Conservation (phyloP, 2,113 vertebrate species). For the Gobio gobio region DNA sequence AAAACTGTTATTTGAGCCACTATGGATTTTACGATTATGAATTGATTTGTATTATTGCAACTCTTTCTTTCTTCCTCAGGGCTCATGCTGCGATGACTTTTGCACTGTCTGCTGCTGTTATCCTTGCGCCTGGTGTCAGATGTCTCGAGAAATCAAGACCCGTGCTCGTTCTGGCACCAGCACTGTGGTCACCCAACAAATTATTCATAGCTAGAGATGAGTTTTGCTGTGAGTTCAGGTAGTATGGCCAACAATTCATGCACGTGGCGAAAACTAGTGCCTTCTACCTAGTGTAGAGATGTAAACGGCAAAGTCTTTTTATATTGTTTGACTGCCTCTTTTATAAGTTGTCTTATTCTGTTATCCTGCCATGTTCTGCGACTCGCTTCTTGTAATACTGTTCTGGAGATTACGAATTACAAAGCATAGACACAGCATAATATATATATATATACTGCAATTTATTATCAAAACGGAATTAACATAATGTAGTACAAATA, state of each 20-base stretch:
- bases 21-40: not conserved
- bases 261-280: not conserved
- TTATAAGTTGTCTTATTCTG: not conserved
- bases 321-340: not conserved
- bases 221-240: not conserved
- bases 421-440: not conserved
- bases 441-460: too few relatives aligned
- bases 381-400: not conserved
- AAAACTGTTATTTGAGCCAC: not conserved
- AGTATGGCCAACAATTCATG: not conserved
- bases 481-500: not conserved
- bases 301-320: not conserved
- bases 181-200: conserved; percentile 64
- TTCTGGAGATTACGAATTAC: not conserved
- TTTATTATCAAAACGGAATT: not conserved
- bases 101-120: conserved; percentile 67
- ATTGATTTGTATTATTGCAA: not conserved
- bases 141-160: conserved; percentile 75
- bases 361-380: not conserved
- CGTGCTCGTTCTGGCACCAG: not conserved
- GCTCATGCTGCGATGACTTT: conserved; percentile 73
- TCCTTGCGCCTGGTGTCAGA: conserved; percentile 77
- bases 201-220: not conserved
- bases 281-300: not conserved
- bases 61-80: conserved; percentile 62